A percentile compares a stretch with the other conserved stretches of the same genome.
phyloP scores from a whole-genome alignment of 2,888 invertebrate genomes.

The Nipponacmea schrenckii region DNA sequence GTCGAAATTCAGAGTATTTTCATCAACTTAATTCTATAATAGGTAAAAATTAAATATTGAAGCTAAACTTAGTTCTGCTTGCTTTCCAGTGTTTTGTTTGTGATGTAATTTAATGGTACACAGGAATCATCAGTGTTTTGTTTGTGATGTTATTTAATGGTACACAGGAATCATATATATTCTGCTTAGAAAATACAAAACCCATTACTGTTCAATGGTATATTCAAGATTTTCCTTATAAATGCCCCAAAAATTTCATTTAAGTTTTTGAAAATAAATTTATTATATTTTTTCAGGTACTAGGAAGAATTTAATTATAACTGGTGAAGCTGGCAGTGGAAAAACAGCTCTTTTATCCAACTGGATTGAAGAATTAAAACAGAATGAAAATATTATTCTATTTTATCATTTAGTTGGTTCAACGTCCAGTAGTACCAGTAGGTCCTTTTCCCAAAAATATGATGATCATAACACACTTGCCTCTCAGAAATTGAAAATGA shows the following conservation, averaged over 20 bases:
- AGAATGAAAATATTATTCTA: slow-evolving; percentile 32
- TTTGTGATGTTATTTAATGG: slow-evolving; percentile 8
- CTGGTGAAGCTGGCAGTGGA: slow-evolving; percentile 53
- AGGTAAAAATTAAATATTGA: no score
- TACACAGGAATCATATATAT: background rate
- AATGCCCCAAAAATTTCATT: no score
- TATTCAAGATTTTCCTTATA: no score
- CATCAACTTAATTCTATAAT: background rate
- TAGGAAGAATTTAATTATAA: slow-evolving; percentile 38
- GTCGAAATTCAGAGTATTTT: slow-evolving; percentile 40
- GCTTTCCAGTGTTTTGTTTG: no score
- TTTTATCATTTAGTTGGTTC: slow-evolving; percentile 59
- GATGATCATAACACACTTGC: no score
- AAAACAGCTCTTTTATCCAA: slow-evolving; percentile 57
- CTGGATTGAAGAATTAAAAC: slow-evolving; percentile 41
- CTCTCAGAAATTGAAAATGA: no score
- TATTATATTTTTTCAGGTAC: background rate
- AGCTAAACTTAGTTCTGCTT: no score
- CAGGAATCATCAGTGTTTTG: background rate
- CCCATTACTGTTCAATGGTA: no score
- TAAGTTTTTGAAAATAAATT: no score
- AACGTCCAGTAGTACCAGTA: slow-evolving; percentile 51
- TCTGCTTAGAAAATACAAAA: no score
- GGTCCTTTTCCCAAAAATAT: slow-evolving; percentile 8
- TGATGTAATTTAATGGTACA: background rate